Conservation (phyloP, 2,888 invertebrate genomes). For the Nezara viridula region DNA sequence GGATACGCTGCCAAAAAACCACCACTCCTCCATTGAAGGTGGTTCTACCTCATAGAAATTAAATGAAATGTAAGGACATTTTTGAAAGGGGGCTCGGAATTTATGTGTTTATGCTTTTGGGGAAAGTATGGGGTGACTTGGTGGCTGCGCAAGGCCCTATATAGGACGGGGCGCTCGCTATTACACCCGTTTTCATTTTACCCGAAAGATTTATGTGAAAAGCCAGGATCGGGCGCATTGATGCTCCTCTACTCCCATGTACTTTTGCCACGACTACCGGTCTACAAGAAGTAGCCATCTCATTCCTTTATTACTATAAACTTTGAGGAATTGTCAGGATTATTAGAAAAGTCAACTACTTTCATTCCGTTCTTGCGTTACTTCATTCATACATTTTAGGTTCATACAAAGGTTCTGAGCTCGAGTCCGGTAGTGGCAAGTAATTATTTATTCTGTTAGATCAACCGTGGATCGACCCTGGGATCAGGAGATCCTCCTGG, state of each 20-base stretch:
- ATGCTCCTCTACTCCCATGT: not conserved
- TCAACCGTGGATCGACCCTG: too few species aligned
- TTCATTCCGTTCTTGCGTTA: not conserved
- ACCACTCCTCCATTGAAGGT: not conserved
- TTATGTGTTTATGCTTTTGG: conserved; percentile 6
- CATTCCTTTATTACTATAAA: not conserved
- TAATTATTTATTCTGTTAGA: too few species aligned
- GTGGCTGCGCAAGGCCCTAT: not conserved
- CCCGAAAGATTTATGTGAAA: not conserved
- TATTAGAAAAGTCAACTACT: not conserved
- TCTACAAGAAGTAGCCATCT: not conserved
- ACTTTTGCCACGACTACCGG: not conserved
- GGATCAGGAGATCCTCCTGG: too few species aligned
- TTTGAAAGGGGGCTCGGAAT: not conserved
- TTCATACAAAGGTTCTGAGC: too few species aligned
- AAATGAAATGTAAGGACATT: conserved; percentile 13
- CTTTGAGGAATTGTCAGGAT: not conserved
- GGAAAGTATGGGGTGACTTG: not conserved
- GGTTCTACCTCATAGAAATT: conserved; percentile 1
- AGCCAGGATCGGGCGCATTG: not conserved
- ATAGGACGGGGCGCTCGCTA: not conserved
- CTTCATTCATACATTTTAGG: not conserved
- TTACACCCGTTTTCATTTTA: conserved; percentile 1
- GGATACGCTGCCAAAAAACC: conserved; percentile 1
- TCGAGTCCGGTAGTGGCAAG: too few species aligned